phyloP scores from a whole-genome alignment of 2,113 vertebrate genomes.

The Okapia johnstoni region DNA sequence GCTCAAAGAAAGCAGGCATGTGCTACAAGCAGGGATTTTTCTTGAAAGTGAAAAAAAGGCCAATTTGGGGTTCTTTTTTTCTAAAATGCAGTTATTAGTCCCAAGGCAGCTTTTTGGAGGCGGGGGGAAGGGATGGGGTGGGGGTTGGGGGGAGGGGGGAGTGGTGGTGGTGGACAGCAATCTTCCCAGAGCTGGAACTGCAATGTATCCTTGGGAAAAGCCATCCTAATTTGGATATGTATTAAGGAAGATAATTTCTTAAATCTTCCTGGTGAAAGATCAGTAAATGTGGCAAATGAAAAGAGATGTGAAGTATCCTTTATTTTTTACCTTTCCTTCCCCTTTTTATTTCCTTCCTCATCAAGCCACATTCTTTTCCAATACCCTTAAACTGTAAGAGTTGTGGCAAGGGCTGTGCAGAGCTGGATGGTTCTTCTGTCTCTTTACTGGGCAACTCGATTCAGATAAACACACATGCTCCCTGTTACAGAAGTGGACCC shows the following conservation, averaged over 20 bases:
- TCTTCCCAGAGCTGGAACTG: neutral
- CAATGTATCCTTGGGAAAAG: neutral
- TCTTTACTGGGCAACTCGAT: neutral
- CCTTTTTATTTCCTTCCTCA: conserved; percentile 13
- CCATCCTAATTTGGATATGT: neutral
- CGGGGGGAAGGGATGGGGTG: neutral
- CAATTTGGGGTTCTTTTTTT: neutral
- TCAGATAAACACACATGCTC: neutral
- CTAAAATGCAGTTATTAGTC: neutral
- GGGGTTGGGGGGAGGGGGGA: accelerated
- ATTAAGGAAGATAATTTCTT: neutral
- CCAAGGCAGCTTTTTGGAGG: neutral
- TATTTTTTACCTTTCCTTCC: neutral
- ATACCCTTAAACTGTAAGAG: neutral
- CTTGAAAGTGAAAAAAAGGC: neutral
- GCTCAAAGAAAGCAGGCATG: neutral
- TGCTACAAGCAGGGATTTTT: conserved; percentile 5
- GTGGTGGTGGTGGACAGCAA: neutral
- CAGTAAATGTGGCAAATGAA: neutral
- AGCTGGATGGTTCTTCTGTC: neutral
- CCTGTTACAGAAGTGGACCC: neutral
- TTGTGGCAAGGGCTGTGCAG: neutral
- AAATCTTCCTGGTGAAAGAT: neutral
- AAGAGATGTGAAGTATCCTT: neutral
- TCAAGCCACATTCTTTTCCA: conserved; percentile 35